These are phyloP conservation scores for Anarrhichthys ocellatus DNA, from an alignment of 2,113 vertebrate genomes.

Conservation along the genomic window DNA sequence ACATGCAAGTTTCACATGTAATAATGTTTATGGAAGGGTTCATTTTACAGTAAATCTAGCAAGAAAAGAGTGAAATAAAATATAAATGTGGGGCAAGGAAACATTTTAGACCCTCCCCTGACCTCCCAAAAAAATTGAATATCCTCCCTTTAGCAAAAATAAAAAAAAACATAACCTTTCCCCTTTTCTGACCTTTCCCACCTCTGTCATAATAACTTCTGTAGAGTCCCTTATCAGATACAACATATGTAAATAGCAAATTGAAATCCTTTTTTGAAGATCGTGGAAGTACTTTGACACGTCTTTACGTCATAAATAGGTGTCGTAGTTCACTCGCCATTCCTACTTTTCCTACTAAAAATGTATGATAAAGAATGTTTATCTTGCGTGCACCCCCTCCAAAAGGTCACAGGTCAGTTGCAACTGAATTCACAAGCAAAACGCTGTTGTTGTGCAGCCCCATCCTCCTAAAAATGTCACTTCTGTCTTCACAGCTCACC, in stretches of 20 bases:
- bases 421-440: slow-evolving; percentile 1
- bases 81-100: background rate
- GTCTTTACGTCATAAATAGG: background rate
- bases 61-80: background rate
- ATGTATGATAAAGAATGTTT: background rate
- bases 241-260: background rate
- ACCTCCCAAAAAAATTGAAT: background rate
- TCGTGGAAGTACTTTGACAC: background rate
- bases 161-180: background rate
- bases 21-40: background rate
- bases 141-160: background rate
- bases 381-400: background rate
- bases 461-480: slow-evolving; percentile 27
- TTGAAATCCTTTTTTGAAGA: no score
- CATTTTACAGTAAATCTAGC: background rate
- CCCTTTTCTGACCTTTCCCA: background rate
- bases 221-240: background rate
- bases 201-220: background rate
- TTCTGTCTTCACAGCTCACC: slow-evolving; percentile 11
- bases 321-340: background rate
- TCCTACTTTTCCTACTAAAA: background rate
- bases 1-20: background rate
- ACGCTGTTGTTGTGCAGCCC: background rate
- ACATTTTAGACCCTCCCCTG: background rate
- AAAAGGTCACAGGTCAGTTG: slow-evolving; percentile 11